A percentile compares a stretch with the other conserved stretches of the same genome.
Conservation (phyloP, 1,140 invertebrate genomes). For the Trichogramma pretiosum region DNA sequence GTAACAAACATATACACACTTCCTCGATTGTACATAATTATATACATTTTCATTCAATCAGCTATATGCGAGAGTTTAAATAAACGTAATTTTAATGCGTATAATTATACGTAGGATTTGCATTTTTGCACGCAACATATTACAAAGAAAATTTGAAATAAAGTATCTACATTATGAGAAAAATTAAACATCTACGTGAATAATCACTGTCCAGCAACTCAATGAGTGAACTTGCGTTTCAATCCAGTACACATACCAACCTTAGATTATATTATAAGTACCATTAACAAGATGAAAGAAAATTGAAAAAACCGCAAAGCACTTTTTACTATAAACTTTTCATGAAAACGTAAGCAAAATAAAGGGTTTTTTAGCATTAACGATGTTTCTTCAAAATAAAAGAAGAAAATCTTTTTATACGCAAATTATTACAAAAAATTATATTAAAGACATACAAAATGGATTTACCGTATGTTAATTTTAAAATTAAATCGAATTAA, state of each 20-base stretch:
- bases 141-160: conserved; percentile 3
- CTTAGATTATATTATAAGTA: too few species aligned
- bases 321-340: conserved; percentile 10
- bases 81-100: neutral
- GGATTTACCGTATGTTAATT: conserved; percentile 10
- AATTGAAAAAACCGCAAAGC: conserved; percentile 1
- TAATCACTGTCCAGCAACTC: neutral
- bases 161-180: conserved; percentile 4
- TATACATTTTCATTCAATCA: conserved; percentile 9
- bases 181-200: neutral
- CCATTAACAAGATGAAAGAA: too few species aligned
- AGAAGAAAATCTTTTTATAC: conserved; percentile 16
- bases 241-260: conserved; percentile 36
- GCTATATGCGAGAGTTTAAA: neutral
- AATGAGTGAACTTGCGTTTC: conserved; percentile 20
- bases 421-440: conserved; percentile 10
- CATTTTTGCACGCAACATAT: neutral
- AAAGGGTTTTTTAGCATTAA: conserved; percentile 15
- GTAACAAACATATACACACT: too few species aligned
- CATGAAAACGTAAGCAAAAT: conserved; percentile 11
- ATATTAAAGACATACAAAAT: conserved; percentile 8
- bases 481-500: conserved; percentile 6
- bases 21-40: too few species aligned
- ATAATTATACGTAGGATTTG: neutral
- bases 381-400: conserved; percentile 7